Evolutionary conservation across 2,888 invertebrate genomes (phyloP).

Genomic region (Disparrhopalites patrizii): DNA sequence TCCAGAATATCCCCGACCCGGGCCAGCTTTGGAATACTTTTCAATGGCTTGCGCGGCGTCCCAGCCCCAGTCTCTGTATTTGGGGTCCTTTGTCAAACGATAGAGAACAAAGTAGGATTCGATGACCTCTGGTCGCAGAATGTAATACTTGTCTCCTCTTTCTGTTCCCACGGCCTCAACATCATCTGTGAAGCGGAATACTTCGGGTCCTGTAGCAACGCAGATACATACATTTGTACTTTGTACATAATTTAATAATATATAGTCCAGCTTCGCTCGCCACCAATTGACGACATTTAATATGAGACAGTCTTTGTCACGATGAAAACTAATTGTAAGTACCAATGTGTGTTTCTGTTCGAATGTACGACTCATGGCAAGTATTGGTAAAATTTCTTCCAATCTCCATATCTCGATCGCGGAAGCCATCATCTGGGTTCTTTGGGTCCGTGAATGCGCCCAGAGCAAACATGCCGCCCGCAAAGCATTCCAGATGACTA

Average conservation of each 20-base stretch:
- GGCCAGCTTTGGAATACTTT: slow-evolving; percentile 38
- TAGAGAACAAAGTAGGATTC: slow-evolving; percentile 98
- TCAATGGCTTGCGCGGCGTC: slow-evolving; percentile 43
- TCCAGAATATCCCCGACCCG: slow-evolving; percentile 75
- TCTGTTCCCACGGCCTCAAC: slow-evolving; percentile 74
- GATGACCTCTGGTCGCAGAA: slow-evolving; percentile 90
- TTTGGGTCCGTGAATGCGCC: slow-evolving; percentile 40
- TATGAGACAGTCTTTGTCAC: no score
- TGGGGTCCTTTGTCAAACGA: slow-evolving; percentile 90
- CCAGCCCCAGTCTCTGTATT: slow-evolving; percentile 56
- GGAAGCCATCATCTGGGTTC: slow-evolving; percentile 23
- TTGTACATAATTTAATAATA: no score
- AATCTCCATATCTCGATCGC: slow-evolving; percentile 39
- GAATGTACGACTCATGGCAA: slow-evolving; percentile 52
- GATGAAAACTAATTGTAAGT: no score
- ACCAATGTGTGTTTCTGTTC: slow-evolving; percentile 59
- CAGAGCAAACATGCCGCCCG: slow-evolving; percentile 51
- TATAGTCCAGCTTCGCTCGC: background rate
- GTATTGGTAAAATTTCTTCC: slow-evolving; percentile 26
- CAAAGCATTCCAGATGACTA: slow-evolving; percentile 96
- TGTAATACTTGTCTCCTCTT: slow-evolving; percentile 89
- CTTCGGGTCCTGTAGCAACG: slow-evolving; percentile 43
- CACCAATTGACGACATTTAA: no score
- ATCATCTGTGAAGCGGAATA: slow-evolving; percentile 44
- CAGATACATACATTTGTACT: no score